A percentile compares a stretch with the other conserved stretches of the same genome.
phyloP scores from a whole-genome alignment of 1,140 invertebrate genomes.

The Goniozus legneri region DNA sequence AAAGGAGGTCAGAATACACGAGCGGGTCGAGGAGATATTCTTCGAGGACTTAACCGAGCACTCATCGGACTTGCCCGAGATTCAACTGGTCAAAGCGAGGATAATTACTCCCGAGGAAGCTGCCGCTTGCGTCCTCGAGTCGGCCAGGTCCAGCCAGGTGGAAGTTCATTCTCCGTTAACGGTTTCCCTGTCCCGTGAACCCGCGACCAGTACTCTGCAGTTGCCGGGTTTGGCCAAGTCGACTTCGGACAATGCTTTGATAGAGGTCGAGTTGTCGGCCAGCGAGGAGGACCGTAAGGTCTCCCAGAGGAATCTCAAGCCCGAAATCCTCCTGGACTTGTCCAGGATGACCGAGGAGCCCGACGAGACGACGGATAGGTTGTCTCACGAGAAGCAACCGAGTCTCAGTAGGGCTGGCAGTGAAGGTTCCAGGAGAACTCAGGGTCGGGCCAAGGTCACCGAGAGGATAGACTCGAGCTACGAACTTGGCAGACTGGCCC shows the following conservation, averaged over 20 bases:
- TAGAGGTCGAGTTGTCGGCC: neutral
- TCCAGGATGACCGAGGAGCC: constrained; percentile 32
- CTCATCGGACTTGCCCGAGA: constrained; percentile 19
- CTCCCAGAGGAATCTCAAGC: constrained; percentile 40
- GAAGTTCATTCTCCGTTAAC: neutral
- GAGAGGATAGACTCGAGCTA: constrained; percentile 6
- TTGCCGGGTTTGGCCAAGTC: constrained; percentile 31
- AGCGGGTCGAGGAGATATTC: constrained; percentile 34
- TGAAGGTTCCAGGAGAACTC: constrained; percentile 20
- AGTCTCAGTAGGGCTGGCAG: constrained; percentile 22
- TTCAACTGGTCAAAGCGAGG: constrained; percentile 36
- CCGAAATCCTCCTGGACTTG: constrained; percentile 42
- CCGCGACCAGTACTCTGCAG: no score
- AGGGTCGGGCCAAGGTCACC: neutral
- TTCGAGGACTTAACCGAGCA: constrained; percentile 30
- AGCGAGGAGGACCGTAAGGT: constrained; percentile 20
- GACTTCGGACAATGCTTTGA: constrained; percentile 37
- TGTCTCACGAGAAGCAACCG: constrained; percentile 8
- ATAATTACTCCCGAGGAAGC: constrained; percentile 39
- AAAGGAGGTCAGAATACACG: constrained; percentile 43
- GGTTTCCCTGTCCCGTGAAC: no score
- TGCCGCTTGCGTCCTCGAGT: neutral
- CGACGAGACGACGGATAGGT: neutral
- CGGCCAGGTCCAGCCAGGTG: neutral
- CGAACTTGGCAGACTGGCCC: constrained; percentile 17